These are phyloP conservation scores for Apis laboriosa DNA, from an alignment of 1,140 invertebrate genomes.

Conservation along the genomic window DNA sequence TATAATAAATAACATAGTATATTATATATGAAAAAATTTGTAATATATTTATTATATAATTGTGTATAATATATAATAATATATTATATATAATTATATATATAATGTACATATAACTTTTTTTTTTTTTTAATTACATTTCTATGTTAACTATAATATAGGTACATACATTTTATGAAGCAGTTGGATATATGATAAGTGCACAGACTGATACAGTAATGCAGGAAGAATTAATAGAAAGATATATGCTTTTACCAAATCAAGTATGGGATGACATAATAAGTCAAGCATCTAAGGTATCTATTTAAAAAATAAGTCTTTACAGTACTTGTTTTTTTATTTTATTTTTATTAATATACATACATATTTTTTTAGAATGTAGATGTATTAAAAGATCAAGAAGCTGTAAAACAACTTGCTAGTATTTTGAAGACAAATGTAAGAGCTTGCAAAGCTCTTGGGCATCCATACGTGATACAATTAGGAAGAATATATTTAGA, in stretches of 20 bases:
- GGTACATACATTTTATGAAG: constrained; percentile 99
- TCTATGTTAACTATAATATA: constrained; percentile 73
- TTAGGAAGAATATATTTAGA: constrained; percentile 98
- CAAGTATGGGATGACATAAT: constrained; percentile 99
- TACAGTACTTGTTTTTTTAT: neutral
- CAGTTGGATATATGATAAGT: constrained; percentile 99
- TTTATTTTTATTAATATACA: constrained; percentile 2
- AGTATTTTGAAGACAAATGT: constrained; percentile 99
- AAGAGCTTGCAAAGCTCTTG: constrained; percentile 97
- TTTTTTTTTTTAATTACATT: neutral
- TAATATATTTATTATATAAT: neutral
- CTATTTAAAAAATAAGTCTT: constrained; percentile 5
- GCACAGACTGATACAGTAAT: constrained; percentile 94
- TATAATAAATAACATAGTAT: neutral
- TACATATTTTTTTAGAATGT: constrained; percentile 87
- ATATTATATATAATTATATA: neutral
- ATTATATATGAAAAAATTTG: neutral
- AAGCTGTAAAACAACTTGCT: constrained; percentile 97
- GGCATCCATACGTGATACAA: constrained; percentile 97
- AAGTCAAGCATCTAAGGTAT: constrained; percentile 93
- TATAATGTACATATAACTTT: neutral
- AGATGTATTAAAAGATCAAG: constrained; percentile 96
- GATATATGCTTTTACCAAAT: constrained; percentile 98
- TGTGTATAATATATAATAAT: no score
- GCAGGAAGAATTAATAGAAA: constrained; percentile 97